A percentile compares a stretch with the other conserved stretches of the same genome.
Evolutionary conservation across 2,113 vertebrate genomes (phyloP).

Genomic region (Antigone vipio): DNA sequence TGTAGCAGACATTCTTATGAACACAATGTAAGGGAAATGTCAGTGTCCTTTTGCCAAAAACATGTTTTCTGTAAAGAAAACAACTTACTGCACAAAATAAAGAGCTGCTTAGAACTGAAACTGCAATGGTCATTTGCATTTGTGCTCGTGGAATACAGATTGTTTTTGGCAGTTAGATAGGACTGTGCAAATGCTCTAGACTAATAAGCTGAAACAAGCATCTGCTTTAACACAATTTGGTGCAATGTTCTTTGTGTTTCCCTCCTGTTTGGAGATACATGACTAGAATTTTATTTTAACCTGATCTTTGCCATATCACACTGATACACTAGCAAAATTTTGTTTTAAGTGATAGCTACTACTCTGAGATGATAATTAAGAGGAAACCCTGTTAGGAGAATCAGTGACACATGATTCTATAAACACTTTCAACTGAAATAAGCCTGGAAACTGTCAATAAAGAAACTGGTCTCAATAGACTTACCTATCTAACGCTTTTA

Average conservation of each 20-base stretch:
- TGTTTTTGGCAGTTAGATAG: background rate
- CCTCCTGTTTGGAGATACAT: background rate
- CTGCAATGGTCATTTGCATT: background rate
- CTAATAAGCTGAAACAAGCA: background rate
- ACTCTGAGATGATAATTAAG: background rate
- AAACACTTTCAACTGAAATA: background rate
- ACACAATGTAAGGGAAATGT: background rate
- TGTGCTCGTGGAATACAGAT: background rate
- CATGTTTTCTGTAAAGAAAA: background rate
- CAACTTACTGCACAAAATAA: background rate
- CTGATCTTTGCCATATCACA: background rate
- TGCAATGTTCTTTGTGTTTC: background rate
- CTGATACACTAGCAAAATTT: background rate
- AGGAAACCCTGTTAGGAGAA: background rate
- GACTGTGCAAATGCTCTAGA: background rate
- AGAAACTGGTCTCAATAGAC: background rate
- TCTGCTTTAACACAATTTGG: background rate
- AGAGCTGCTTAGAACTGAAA: background rate
- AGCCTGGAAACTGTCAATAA: background rate
- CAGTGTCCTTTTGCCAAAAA: background rate
- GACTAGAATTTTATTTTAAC: background rate
- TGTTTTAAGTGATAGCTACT: background rate
- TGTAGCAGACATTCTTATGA: background rate
- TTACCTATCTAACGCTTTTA: slow-evolving; percentile 71
- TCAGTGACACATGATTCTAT: background rate